phyloP scores from a whole-genome alignment of 1,140 invertebrate species.

The Camponotus floridanus region DNA sequence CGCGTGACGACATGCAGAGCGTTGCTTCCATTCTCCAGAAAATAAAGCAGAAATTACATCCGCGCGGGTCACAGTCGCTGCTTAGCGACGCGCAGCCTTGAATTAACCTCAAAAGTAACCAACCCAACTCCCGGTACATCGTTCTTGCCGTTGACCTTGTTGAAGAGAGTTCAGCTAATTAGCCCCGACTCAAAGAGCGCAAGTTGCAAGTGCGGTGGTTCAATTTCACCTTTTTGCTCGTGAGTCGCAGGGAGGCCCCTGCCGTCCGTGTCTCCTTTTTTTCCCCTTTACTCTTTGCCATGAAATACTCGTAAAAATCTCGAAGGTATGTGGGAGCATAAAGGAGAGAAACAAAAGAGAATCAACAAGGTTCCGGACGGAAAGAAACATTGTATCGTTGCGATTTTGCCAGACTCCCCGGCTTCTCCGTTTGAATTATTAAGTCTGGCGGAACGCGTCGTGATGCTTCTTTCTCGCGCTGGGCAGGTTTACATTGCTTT shows the following conservation, averaged over 20 bases:
- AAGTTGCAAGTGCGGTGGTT: slow-evolving; percentile 49
- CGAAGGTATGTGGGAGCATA: slow-evolving; percentile 19
- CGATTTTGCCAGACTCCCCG: slow-evolving; percentile 39
- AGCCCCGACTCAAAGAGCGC: slow-evolving; percentile 35
- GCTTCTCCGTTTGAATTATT: slow-evolving; percentile 49
- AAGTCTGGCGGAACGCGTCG: slow-evolving; percentile 27
- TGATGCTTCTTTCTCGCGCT: slow-evolving; percentile 21
- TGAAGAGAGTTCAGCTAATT: slow-evolving; percentile 50
- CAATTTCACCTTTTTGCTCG: slow-evolving; percentile 55
- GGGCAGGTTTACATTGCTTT: slow-evolving; percentile 11
- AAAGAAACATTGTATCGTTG: slow-evolving; percentile 47
- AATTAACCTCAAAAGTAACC: slow-evolving; percentile 53
- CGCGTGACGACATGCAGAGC: slow-evolving; percentile 26
- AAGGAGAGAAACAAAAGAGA: slow-evolving; percentile 30
- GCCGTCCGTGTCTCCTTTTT: no score
- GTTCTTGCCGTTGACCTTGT: slow-evolving; percentile 52
- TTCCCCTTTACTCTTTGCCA: neutral
- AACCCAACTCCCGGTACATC: slow-evolving; percentile 2
- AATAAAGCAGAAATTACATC: slow-evolving; percentile 60
- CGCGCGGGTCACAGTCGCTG: slow-evolving; percentile 15
- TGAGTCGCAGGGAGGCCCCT: neutral
- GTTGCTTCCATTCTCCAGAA: slow-evolving; percentile 55
- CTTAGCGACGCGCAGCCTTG: slow-evolving; percentile 52
- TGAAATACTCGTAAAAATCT: slow-evolving; percentile 47
- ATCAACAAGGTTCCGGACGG: neutral